These are phyloP conservation scores for Ophion obscuratus DNA, from an alignment of 2,888 invertebrate genomes.

Conservation along the genomic window DNA sequence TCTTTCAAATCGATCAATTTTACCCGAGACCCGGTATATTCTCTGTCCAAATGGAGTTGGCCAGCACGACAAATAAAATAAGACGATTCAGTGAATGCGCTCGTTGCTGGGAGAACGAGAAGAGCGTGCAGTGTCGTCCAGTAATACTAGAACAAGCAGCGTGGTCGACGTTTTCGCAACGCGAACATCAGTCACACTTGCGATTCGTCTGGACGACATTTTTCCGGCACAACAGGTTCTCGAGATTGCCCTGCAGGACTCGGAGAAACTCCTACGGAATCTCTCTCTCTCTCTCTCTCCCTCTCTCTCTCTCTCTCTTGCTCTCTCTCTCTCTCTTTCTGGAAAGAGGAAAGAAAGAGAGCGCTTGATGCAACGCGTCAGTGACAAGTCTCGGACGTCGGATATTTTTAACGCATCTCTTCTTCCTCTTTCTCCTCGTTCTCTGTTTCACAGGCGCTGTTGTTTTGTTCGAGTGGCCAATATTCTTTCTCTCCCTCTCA, in stretches of 20 bases:
- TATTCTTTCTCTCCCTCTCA: slow-evolving; percentile 21
- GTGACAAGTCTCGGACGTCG: slow-evolving; percentile 20
- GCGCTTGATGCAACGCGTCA: slow-evolving; percentile 2
- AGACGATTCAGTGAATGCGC: slow-evolving; percentile 21
- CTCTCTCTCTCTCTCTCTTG: not conserved
- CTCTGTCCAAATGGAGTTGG: not conserved
- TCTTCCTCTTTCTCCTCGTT: slow-evolving; percentile 12
- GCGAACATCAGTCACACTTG: slow-evolving; percentile 52
- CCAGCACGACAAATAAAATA: not conserved
- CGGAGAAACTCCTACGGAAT: slow-evolving; percentile 29
- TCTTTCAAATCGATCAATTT: no score
- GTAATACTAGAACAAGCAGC: slow-evolving; percentile 29
- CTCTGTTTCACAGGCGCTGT: not conserved
- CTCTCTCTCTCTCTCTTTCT: slow-evolving; percentile 1
- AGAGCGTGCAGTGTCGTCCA: slow-evolving; percentile 27
- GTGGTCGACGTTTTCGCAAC: slow-evolving; percentile 34
- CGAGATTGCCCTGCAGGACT: not conserved
- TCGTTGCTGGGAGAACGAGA: slow-evolving; percentile 32
- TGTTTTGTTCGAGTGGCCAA: not conserved
- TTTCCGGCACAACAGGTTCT: slow-evolving; percentile 37
- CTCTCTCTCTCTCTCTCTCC: not conserved
- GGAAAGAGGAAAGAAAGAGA: not conserved
- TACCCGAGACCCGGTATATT: no score
- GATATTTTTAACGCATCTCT: slow-evolving; percentile 60
- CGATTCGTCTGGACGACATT: slow-evolving; percentile 53